A percentile compares a stretch with the other conserved stretches of the same genome.
Conservation (phyloP, 2,797 vertebrate species). For the Lithobates sylvaticus region DNA sequence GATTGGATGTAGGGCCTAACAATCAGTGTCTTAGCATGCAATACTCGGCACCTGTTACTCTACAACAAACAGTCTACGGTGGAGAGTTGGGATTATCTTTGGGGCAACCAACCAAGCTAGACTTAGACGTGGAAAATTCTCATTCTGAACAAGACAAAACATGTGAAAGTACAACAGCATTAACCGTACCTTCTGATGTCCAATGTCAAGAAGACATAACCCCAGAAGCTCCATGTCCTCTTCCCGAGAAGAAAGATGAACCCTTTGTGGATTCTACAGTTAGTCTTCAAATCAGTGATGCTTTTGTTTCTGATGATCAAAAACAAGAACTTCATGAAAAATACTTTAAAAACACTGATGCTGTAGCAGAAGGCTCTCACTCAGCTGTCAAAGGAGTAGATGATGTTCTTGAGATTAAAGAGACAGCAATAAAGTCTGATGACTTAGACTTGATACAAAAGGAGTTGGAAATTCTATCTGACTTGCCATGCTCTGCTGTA, state of each 20-base stretch:
- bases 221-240: not conserved
- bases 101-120: not conserved
- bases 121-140: not conserved
- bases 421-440: not conserved
- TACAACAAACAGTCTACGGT: not conserved
- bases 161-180: not conserved
- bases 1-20: not conserved
- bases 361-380: not conserved
- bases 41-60: not conserved
- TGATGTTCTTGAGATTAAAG: not conserved
- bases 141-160: not conserved
- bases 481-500: not conserved
- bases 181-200: not conserved
- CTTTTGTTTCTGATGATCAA: not conserved
- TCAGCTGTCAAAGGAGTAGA: not conserved
- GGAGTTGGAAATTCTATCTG: conserved; percentile 27
- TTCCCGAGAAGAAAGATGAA: not conserved
- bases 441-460: not conserved
- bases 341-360: not conserved
- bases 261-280: not conserved
- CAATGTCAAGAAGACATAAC: not conserved
- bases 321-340: not conserved
- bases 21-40: not conserved
- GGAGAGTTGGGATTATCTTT: not conserved
- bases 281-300: not conserved